Conservation (phyloP, 2,888 invertebrate genomes). For the Ophion slaviceki region DNA sequence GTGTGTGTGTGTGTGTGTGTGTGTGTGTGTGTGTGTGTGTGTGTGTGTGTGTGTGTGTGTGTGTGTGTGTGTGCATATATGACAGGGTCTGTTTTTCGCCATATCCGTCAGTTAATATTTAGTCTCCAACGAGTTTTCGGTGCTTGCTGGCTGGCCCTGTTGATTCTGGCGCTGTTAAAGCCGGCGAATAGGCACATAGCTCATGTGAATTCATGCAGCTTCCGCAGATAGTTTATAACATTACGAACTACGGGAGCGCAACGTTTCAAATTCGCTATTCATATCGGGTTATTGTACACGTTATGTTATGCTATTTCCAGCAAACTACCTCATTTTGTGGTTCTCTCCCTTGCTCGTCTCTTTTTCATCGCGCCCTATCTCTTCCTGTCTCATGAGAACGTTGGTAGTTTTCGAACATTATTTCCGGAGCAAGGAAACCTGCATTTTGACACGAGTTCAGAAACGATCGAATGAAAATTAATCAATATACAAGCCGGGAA, state of each 20-base stretch:
- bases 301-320: constrained; percentile 11
- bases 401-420: constrained; percentile 27
- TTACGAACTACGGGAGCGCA: constrained; percentile 42
- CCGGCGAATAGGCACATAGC: constrained; percentile 2
- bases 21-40: no score
- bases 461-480: constrained; percentile 1
- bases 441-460: constrained; percentile 43
- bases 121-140: constrained; percentile 38
- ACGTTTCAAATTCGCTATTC: constrained; percentile 41
- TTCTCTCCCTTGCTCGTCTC: not conserved
- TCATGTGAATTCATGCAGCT: constrained; percentile 26
- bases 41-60: no score
- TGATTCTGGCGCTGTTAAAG: constrained; percentile 1
- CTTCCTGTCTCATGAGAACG: not conserved
- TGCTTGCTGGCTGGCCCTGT: constrained; percentile 1
- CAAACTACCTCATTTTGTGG: constrained; percentile 15
- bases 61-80: not conserved
- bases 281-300: constrained; percentile 12
- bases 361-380: not conserved
- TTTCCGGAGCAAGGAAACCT: constrained; percentile 34
- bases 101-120: constrained; percentile 38
- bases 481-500: not conserved
- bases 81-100: constrained; percentile 14
- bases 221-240: constrained; percentile 31
- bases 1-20: no score